Base-by-base conservation (phyloP, 2,113 vertebrate species). In the Cheirogaleus medius region DNA sequence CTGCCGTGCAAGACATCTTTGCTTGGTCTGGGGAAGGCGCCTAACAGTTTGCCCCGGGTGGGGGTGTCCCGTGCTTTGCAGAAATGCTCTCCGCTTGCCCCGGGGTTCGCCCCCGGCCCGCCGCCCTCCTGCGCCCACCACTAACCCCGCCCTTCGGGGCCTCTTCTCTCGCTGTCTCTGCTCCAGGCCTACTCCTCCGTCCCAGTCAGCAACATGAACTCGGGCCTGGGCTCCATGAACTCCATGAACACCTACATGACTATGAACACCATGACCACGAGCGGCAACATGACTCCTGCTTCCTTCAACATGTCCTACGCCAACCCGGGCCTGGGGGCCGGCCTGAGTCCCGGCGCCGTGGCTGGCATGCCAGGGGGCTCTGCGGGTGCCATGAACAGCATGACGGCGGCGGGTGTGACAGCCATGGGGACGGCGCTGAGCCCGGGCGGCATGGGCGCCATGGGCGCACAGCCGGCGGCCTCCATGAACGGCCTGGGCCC, bases 221-320 rank as follows among this genome's bases (percentile, higher is more conserved):
- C 99, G 85, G 99, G 99, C 94, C 98, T 99, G 99, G 99, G 98
- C 98, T 99, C 97, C 93, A 99, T 99, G 99, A 99, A 99, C 96
- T 99, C 99, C 96, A 99, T 99, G 99, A 99, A 99, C 76, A 99
- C 99, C 97, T 99, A 99, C 98, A 99, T 99, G 99, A 99, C 98
- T 93, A 99, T 99, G 99, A 99, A 99, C 96, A 98, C 99, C 97
- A 99, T 99, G 99, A 99, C 98, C 95, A 99, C 99, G 23, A 99
- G 98, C 58, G 99, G 99, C 98, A 99, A 99, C 98, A 99, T 99
- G 99, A 99, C 99, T 2, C 98, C 99, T 8, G 98, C 99, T 47
- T 99, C 99, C 93, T 99, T 99, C 98, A 99, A 99, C 98, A 99
- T 99, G 99, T 99, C 99, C n/a, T 99, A 99, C 84, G 99, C 99